Base-by-base conservation (phyloP, 2,113 vertebrate species). In the Hypanus sabinus region DNA sequence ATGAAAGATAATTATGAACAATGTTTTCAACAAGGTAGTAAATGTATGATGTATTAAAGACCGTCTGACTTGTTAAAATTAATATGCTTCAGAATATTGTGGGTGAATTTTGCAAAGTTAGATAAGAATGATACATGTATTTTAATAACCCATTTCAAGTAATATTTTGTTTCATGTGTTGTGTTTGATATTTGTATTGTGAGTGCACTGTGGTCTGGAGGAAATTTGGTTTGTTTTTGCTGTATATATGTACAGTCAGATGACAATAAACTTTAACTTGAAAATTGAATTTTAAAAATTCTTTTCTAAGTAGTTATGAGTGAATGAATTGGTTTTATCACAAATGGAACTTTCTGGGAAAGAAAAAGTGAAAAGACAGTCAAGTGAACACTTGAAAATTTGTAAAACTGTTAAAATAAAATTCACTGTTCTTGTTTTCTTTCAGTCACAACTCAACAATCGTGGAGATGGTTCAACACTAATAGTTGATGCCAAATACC, bases 401-500 rank as follows among this genome's bases (percentile, higher is more conserved):
- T 71, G 27, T 46, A 73, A 55, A 87, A 30, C 36, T 93, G 24
- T 91, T 91, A 8, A 88, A 30, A 60, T 46, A 71, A 71, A 92
- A 8, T 20, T 71, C 36, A 24, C 2, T 73, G 65, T 92, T 95
- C 70, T 96, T 20, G 95, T 46, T 96, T 62, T 95, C 30, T 96
- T 94, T 95, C 96, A 99, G 99, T 96, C 97, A 0, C 94, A 98
- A 94, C 96, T 99, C 0, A 98, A 96, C 94, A 97, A 96, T 93
- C 98, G 97, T 7, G 98, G 98, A 88, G 97, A 98, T 0, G 96
- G 96, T 0, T 95, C 97, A 0, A 98, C 98, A 94, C 75, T 99
- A 95, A 98, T 99, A 98, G 94, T 98, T 14, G 98, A 99, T 57
- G 96, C 97, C 94, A 97, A 98, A 88, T 97, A 99, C 16, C 97